Base-by-base conservation (phyloP, 2,797 vertebrate species). In the Cottoperca gobio region DNA sequence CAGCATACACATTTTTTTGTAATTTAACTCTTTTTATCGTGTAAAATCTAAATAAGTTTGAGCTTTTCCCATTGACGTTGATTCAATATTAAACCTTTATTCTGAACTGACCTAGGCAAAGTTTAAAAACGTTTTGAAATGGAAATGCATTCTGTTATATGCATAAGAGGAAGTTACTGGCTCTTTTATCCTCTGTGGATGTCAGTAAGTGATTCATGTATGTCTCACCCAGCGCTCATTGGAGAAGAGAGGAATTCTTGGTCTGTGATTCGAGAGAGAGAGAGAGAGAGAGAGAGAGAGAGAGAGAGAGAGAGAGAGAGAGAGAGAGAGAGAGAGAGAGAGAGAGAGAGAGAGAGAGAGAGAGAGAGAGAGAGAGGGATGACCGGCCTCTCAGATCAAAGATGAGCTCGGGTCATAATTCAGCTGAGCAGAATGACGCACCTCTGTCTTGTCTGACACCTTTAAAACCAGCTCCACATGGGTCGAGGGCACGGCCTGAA, bases 401-500 rank as follows among this genome's bases (percentile, higher is more conserved):
- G 94, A 92, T 91, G 82, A 86, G 84, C 79, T 53, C 1, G 1
- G 73, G 82, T 86, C 37, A 31, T 95, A 95, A 93, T 78, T 95
- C 90, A 94, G 86, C 72, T 19, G 33, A 76, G 58, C 67, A 31
- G 89, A 62, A 92, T 93, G 93, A 94, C 85, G 85, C 85, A 88
- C 86, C 86, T 84, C 90, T 90, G 87, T 93, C 91, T 90, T 42
- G 85, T 91, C 88, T 87, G 90, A 94, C 94, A 93, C 94, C 88
- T 93, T 87, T 64, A 86, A 84, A 94, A 94, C 83, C 87, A 89
- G 74, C 88, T 92, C 92, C 95, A 94, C 93, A 93, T 94, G 94
- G 85, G 73, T 81, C 24, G 37, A 81, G 81, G 82, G 54, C 66
- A 55, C 16, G 75, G 88, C 79, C 89, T 86, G 70, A 82, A 87